These are phyloP conservation scores for Hydractinia symbiolongicarpus DNA, from an alignment of 30 jellyfish, hydroid and myxozoan species.

Conservation along the genomic window DNA sequence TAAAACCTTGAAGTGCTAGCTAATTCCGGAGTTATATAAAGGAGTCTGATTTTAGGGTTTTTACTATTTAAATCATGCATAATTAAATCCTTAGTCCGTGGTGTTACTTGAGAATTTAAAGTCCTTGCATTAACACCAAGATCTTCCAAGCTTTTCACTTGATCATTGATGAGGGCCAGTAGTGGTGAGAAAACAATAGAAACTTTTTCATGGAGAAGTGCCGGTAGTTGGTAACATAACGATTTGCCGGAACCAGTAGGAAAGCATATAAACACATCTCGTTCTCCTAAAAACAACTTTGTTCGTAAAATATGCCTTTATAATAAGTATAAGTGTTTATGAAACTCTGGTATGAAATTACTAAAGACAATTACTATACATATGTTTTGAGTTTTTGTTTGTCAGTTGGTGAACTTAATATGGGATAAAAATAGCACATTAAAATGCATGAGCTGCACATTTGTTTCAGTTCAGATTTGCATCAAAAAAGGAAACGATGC, in stretches of 20 bases:
- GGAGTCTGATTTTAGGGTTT: slow-evolving; percentile 50
- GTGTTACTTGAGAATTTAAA: slow-evolving; percentile 56
- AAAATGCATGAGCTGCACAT: no score
- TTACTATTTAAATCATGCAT: slow-evolving; percentile 41
- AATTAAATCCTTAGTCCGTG: slow-evolving; percentile 40
- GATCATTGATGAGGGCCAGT: slow-evolving; percentile 79
- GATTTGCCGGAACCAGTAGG: slow-evolving; percentile 97
- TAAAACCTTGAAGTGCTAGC: slow-evolving; percentile 69
- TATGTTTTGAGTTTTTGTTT: no score
- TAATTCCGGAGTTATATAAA: slow-evolving; percentile 92
- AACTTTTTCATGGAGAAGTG: slow-evolving; percentile 40
- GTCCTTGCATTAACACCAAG: slow-evolving; percentile 68
- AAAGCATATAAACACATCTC: slow-evolving; percentile 73
- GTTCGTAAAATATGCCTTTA: background rate
- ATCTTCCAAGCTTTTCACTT: slow-evolving; percentile 43
- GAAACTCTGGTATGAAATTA: no score
- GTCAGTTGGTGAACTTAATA: no score
- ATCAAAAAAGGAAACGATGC: no score
- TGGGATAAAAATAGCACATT: no score
- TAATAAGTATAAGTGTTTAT: background rate
- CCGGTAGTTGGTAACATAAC: slow-evolving; percentile 87
- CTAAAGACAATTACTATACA: no score
- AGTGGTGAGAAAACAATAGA: slow-evolving; percentile 78
- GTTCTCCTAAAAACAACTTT: slow-evolving; percentile 39
- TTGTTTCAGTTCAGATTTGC: no score